Base-by-base conservation (phyloP, 2,113 vertebrate genomes). In the Siniperca knerii region DNA sequence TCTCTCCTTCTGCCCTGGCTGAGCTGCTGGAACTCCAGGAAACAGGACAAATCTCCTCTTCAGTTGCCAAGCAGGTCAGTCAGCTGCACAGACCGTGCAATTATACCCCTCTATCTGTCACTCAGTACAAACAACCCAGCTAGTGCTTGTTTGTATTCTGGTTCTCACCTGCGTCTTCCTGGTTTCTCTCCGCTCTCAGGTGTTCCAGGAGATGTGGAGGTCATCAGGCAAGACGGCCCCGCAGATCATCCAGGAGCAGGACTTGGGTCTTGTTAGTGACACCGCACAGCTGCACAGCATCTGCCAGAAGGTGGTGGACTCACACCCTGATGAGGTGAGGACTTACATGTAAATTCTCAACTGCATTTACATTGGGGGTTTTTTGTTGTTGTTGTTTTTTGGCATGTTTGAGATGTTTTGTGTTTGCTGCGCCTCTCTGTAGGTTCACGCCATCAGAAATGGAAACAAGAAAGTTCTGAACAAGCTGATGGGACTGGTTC, bases 391-490 rank as follows among this genome's bases (percentile, higher is more conserved):
- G 40, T 71, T 54, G 5, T 9, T 55, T 21, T 23, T 16, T 54
- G 23, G 6, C 7, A 69, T 9, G 23, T 48, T 55, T 62, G 6
- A 48, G 2, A 61, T 23, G 18, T 46, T 35, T 16, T 46, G 11
- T 37, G 20, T 65, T 60, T 58, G 46, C 35, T 44, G 25, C 64
- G 75, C 6, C 37, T 33, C 23, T 23, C 44, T 86, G 64, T 66
- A 99, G 98, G 97, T 99, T 64, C 88, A 44, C 64, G 97, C 94
- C 1, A 91, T 98, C 93, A 96, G 95, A 88, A 90, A 81, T 0
- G 97, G 97, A 87, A 98, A 98, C 90, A 87, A 21, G n/a, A 98
- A 96, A 85, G 97, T 98, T 35, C 87, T 99, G 60, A 99, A 99
- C 86, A 99, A 96, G 81, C 95, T 99, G 82, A 97, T 99, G 20